These are phyloP conservation scores for Wiebesia pumilae DNA, from an alignment of 1,140 invertebrate species.

Conservation along the genomic window DNA sequence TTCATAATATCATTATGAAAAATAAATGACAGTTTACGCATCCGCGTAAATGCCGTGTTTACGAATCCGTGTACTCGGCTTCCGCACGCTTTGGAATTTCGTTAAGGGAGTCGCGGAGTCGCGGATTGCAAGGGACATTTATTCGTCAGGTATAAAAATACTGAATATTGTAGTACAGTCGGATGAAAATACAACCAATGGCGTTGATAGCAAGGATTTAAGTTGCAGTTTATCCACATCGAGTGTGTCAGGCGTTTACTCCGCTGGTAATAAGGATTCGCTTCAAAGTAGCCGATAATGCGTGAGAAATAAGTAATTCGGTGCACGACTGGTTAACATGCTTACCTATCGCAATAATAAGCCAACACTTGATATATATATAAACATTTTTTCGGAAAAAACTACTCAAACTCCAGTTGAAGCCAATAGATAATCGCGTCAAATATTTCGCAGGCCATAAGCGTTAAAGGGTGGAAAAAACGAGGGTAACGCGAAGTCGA, in stretches of 20 bases:
- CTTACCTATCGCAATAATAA: too few relatives aligned
- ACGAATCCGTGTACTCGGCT: background rate
- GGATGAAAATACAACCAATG: background rate
- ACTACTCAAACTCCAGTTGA: background rate
- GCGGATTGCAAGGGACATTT: background rate
- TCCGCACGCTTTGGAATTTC: background rate
- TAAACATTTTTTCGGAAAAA: background rate
- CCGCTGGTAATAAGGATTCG: background rate
- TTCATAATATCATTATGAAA: slow-evolving; percentile 13
- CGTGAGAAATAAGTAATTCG: too few relatives aligned
- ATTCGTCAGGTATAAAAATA: background rate
- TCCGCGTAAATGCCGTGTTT: background rate
- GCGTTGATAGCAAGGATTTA: background rate
- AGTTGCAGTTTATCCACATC: background rate
- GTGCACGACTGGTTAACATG: too few relatives aligned
- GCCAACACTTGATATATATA: background rate
- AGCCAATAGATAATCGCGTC: background rate
- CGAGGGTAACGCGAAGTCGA: background rate
- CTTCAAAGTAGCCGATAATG: too few relatives aligned
- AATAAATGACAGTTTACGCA: background rate
- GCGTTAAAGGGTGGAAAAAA: background rate
- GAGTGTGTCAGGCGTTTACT: background rate
- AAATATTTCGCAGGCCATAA: slow-evolving; percentile 19
- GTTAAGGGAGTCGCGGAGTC: background rate
- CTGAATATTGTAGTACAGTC: background rate